Conservation (phyloP, 2,113 vertebrate species). For the Erythrocercus mccallii region DNA sequence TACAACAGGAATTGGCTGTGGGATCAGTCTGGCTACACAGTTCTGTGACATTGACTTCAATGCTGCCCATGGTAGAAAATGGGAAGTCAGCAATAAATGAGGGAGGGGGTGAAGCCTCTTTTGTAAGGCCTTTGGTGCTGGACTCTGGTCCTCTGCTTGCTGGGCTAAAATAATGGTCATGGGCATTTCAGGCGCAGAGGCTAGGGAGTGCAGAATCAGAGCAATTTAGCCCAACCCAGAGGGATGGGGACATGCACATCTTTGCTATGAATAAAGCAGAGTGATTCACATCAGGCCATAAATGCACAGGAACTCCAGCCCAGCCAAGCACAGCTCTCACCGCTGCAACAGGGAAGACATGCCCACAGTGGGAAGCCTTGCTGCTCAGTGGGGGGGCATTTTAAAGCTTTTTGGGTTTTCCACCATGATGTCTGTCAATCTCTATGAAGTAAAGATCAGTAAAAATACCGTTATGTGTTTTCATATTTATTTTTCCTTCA, state of each 20-base stretch:
- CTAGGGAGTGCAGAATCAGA: not conserved
- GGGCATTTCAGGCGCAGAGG: not conserved
- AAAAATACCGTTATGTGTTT: not conserved
- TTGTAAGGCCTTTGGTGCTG: not conserved
- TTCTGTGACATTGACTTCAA: rapidly evolving
- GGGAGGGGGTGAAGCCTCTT: not conserved
- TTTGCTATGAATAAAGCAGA: not conserved
- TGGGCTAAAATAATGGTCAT: not conserved
- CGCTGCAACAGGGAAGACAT: not conserved
- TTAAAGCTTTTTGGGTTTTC: not conserved
- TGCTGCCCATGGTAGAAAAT: not conserved
- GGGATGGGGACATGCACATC: not conserved
- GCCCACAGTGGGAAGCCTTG: not conserved
- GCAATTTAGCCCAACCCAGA: not conserved
- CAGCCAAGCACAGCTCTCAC: not conserved
- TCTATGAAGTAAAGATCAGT: not conserved
- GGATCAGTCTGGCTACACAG: not conserved
- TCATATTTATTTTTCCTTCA: not conserved
- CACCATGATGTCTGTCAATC: not conserved
- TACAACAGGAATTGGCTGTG: rapidly evolving
- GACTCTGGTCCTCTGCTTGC: not conserved
- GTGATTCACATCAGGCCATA: not conserved
- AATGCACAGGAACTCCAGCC: not conserved
- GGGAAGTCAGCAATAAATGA: not conserved
- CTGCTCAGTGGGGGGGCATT: not conserved